Conservation (phyloP, 2,797 vertebrate genomes). For the Serranus cabrilla region DNA sequence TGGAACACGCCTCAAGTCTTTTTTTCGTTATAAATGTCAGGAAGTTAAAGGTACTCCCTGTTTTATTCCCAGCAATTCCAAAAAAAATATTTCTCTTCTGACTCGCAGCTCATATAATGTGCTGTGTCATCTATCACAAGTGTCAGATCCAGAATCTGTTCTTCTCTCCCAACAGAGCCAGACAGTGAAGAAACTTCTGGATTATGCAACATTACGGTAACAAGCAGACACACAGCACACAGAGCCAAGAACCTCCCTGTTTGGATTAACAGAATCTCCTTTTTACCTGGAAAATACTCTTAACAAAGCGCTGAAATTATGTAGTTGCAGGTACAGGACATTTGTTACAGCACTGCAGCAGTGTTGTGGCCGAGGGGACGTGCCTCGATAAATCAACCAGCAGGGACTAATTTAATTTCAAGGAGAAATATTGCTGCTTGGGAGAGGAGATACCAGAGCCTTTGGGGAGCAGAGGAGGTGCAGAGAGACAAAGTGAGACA, state of each 20-base stretch:
- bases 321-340: slow-evolving; percentile 13
- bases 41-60: slow-evolving; percentile 20
- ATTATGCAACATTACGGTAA: slow-evolving; percentile 32
- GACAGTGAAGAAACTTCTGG: slow-evolving; percentile 5
- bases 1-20: not conserved
- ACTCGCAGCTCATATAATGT: slow-evolving; percentile 11
- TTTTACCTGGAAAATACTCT: slow-evolving; percentile 5
- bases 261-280: slow-evolving; percentile 5
- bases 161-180: slow-evolving; percentile 18
- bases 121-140: slow-evolving; percentile 15
- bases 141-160: slow-evolving; percentile 22
- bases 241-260: not conserved
- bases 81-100: not conserved
- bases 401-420: slow-evolving; percentile 67
- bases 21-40: slow-evolving; percentile 42
- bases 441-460: slow-evolving; percentile 50
- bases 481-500: slow-evolving; percentile 42
- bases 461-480: slow-evolving; percentile 52
- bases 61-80: slow-evolving; percentile 21
- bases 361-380: slow-evolving; percentile 26
- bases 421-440: slow-evolving; percentile 68
- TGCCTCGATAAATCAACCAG: slow-evolving; percentile 66
- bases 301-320: slow-evolving; percentile 10
- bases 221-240: slow-evolving; percentile 12
- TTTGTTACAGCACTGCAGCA: slow-evolving; percentile 45